Conservation (phyloP, 2,888 invertebrate species). For the Phanerotoma sp. region DNA sequence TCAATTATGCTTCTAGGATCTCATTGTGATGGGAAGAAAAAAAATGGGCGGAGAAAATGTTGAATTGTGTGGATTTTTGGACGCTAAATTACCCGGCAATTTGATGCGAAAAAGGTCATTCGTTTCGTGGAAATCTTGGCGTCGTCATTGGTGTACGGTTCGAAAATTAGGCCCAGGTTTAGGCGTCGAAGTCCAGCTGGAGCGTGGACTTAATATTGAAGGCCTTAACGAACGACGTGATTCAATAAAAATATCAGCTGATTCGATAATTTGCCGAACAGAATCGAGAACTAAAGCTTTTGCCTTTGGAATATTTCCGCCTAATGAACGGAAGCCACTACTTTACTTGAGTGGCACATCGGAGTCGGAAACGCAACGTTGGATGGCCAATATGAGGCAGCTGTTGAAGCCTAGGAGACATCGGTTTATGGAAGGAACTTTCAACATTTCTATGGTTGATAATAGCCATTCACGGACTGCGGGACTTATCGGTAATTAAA, state of each 20-base stretch:
- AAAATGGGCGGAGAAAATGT: slow-evolving; percentile 39
- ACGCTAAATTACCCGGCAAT: slow-evolving; percentile 48
- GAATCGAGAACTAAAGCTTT: slow-evolving; percentile 69
- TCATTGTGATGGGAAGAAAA: no score
- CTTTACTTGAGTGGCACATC: slow-evolving; percentile 67
- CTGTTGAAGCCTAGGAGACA: slow-evolving; percentile 55
- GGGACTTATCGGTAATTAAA: slow-evolving; percentile 58
- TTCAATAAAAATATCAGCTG: slow-evolving; percentile 60
- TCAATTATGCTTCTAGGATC: not conserved
- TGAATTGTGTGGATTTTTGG: slow-evolving; percentile 50
- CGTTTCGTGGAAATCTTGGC: slow-evolving; percentile 50
- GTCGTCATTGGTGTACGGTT: slow-evolving; percentile 51
- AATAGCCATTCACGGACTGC: slow-evolving; percentile 67
- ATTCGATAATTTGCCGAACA: slow-evolving; percentile 65
- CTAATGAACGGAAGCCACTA: slow-evolving; percentile 64
- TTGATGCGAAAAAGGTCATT: slow-evolving; percentile 47
- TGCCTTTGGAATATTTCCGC: slow-evolving; percentile 69
- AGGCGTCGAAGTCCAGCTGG: slow-evolving; percentile 43
- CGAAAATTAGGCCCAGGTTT: slow-evolving; percentile 42
- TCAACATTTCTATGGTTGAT: slow-evolving; percentile 65
- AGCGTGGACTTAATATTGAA: slow-evolving; percentile 38
- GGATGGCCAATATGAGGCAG: slow-evolving; percentile 64
- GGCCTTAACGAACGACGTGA: slow-evolving; percentile 41
- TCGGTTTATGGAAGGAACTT: slow-evolving; percentile 60
- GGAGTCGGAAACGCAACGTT: slow-evolving; percentile 67